phyloP scores from a whole-genome alignment of 2,797 vertebrate species.

The Chelon labrosus region DNA sequence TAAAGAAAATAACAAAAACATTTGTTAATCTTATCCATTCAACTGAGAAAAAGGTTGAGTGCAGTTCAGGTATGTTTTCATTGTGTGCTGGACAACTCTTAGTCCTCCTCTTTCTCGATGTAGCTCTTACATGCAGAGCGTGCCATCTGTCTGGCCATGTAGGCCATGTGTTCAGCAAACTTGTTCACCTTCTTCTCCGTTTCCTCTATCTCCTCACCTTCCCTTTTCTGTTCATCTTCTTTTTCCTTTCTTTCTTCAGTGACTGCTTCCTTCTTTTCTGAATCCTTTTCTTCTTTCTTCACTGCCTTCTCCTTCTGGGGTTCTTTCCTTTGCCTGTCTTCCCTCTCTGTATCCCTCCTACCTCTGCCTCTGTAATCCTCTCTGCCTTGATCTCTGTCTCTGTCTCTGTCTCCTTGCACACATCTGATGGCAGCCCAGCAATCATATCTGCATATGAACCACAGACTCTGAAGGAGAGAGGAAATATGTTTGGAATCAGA shows the following conservation, averaged over 20 bases:
- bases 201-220: constrained; percentile 54
- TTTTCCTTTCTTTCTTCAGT: constrained; percentile 44
- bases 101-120: constrained; percentile 95
- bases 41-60: too few species aligned
- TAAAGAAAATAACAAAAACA: too few species aligned
- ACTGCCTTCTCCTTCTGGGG: constrained; percentile 47
- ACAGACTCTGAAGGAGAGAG: too few species aligned
- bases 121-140: constrained; percentile 90
- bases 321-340: constrained; percentile 65
- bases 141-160: constrained; percentile 92
- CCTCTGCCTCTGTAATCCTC: constrained; percentile 70
- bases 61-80: too few species aligned
- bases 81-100: constrained; percentile 23
- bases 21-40: too few species aligned
- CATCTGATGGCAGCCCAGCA: too few species aligned
- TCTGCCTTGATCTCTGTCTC: constrained; percentile 66
- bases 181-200: constrained; percentile 83
- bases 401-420: too few species aligned
- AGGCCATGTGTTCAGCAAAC: too few species aligned
- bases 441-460: too few species aligned
- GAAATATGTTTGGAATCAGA: too few species aligned
- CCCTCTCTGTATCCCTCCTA: constrained; percentile 66
- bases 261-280: constrained; percentile 48
- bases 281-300: constrained; percentile 56
- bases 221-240: constrained; percentile 61